Evolutionary conservation across 2,113 vertebrate genomes (phyloP), one percentile per base, ranked within the genome.

Genomic region (Xenopus borealis): DNA sequence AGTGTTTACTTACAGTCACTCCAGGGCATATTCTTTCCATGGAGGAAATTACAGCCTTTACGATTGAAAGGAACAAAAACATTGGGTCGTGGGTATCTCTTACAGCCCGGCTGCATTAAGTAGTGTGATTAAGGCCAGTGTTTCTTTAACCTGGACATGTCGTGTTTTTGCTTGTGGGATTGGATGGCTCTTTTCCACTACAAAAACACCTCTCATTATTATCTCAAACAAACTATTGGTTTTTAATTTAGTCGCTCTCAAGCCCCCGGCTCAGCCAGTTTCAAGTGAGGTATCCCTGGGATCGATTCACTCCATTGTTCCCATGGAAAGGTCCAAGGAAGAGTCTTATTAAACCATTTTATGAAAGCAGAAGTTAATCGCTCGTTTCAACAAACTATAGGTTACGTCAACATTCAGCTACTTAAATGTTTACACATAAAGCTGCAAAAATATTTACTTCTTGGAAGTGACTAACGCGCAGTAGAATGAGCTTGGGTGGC

Each of bases 171-270:
- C 20, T 61, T 17, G 7, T 58, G n/a, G 12, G 16, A 50, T 18
- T 69, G 45, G 23, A 69, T 50, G n/a, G 66, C 17, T 27, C 40
- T 44, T 47, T 62, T 50, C n/a, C 40, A 20, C 45, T 75, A 62
- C 17, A 53, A 62, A 75, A 75, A 75, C 72, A 75, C 66, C 57
- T 62, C 62, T 75, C 62, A 69, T 75, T 20, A 75, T 11, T 59
- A 61, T 57, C 65, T 75, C 55, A 69, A 69, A 69, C 27, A 75
- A 75, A 75, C 23, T 14, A 52, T 75, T 68, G 68, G 40, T 44
- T 69, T 68, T 75, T 75, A 10, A 69, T 75, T 75, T 75, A 62
- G 66, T 53, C 63, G 66, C 5, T 40, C 33, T 40, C 33, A 40
- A 9, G 33, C 33, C 33, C 33, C 2, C 47, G 47, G 14, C 47